A percentile compares a stretch with the other conserved stretches of the same genome.
These are phyloP conservation scores for Cacatua alba DNA, from an alignment of 2,113 vertebrate species.

Conservation along the genomic window DNA sequence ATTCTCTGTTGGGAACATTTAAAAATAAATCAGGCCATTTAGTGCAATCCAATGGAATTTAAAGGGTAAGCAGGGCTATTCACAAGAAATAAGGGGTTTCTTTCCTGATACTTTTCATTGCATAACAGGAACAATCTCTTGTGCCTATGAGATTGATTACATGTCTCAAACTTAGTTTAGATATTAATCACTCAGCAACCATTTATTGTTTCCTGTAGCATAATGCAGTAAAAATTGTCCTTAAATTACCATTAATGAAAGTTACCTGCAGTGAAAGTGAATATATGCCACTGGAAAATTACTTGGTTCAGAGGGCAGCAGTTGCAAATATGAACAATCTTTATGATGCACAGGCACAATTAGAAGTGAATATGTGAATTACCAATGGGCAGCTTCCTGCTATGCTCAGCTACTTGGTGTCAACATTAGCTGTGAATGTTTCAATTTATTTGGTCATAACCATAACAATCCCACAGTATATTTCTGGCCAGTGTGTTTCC, in stretches of 20 bases:
- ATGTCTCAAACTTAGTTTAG: conserved; percentile 1
- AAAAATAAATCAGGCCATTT: conserved; percentile 39
- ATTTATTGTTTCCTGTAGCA: conserved; percentile 44
- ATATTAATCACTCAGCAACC: conserved; percentile 48
- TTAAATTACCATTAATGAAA: conserved; percentile 56
- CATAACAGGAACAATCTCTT: background rate
- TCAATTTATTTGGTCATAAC: conserved; percentile 18
- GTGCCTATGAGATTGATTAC: conserved; percentile 32
- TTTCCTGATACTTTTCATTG: conserved; percentile 25
- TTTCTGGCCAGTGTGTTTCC: background rate
- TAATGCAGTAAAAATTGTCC: conserved; percentile 35
- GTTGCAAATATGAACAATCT: conserved; percentile 7
- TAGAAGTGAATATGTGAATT: conserved; percentile 38
- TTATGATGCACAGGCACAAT: conserved; percentile 17
- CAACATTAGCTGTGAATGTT: conserved; percentile 1
- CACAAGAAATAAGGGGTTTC: background rate
- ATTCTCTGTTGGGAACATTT: conserved; percentile 9
- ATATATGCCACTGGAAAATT: background rate
- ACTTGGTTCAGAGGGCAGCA: conserved; percentile 17
- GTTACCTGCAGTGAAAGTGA: conserved; percentile 32
- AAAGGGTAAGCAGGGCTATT: background rate
- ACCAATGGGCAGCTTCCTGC: background rate
- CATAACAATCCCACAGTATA: background rate
- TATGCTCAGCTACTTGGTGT: background rate
- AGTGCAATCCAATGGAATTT: background rate